These are phyloP conservation scores for Raphicerus campestris DNA, from an alignment of 2,113 vertebrate genomes.

Conservation along the genomic window DNA sequence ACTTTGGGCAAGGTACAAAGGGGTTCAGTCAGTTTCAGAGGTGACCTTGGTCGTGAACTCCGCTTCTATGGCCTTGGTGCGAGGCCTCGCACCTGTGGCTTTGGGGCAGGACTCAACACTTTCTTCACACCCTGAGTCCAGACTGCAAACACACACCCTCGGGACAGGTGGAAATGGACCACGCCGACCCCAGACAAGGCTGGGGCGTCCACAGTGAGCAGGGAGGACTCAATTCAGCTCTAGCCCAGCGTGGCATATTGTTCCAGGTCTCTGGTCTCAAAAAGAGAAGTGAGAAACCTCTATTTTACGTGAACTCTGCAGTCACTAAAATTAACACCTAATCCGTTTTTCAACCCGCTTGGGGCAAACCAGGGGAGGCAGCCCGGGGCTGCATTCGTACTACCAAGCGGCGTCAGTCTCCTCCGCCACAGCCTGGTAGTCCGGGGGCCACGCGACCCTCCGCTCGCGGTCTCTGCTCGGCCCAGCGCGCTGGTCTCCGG, in stretches of 20 bases:
- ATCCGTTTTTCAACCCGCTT: too few species aligned
- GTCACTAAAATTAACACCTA: too few species aligned
- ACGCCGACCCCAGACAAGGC: too few species aligned
- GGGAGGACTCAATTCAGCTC: not conserved
- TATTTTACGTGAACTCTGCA: accelerated
- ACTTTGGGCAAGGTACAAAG: not conserved
- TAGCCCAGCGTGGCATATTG: not conserved
- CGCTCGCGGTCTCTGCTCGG: not conserved
- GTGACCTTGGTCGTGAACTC: not conserved
- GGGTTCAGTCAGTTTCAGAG: not conserved
- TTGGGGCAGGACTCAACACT: not conserved
- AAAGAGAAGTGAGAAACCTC: not conserved
- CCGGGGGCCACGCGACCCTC: not conserved
- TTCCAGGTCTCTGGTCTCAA: accelerated
- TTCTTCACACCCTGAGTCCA: not conserved
- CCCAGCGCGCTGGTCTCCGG: too few species aligned
- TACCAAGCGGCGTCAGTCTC: not conserved
- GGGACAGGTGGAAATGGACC: not conserved
- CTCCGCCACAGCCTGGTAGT: not conserved
- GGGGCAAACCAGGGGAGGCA: not conserved
- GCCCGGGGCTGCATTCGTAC: not conserved
- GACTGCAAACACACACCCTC: not conserved
- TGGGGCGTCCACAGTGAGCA: not conserved
- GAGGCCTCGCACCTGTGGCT: not conserved
- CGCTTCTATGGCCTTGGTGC: not conserved